A percentile compares a stretch with the other conserved stretches of the same genome.
Conservation (phyloP, 2,888 invertebrate species). For the Himalopsyche anomala region DNA sequence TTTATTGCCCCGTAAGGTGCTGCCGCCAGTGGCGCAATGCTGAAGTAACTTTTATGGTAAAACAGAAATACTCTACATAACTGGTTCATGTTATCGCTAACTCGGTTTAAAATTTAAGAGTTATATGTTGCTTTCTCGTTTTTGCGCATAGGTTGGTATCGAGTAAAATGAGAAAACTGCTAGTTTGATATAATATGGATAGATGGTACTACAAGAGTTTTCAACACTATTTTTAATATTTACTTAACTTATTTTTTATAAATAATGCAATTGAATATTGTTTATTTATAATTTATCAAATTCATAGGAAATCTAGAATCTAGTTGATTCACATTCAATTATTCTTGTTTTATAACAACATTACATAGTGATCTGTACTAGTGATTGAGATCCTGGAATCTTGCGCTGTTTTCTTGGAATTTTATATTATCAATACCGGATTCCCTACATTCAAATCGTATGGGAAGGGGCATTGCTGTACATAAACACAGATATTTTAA, state of each 20-base stretch:
- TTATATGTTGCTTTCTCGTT: constrained; percentile 45
- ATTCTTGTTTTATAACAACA: no score
- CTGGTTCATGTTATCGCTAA: constrained; percentile 51
- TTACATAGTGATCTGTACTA: no score
- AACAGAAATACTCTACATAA: constrained; percentile 45
- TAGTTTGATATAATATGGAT: constrained; percentile 18
- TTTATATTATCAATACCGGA: no score
- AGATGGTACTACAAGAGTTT: constrained; percentile 53
- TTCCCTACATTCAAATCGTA: no score
- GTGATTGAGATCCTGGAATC: no score
- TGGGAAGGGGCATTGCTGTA: no score
- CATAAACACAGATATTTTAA: neutral
- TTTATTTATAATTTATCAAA: no score
- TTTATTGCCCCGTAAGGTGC: constrained; percentile 47
- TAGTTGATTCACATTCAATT: no score
- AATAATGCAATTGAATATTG: no score
- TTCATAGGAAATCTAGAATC: no score
- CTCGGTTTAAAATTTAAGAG: constrained; percentile 9
- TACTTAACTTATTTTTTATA: no score
- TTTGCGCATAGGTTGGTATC: neutral
- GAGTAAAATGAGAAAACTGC: neutral
- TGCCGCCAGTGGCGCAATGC: constrained; percentile 6
- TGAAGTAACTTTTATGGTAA: constrained; percentile 18
- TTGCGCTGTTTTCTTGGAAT: no score
- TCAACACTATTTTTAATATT: neutral